Evolutionary conservation across 23 tunicate species (phyloP), one percentile per base, ranked within the genome.

Genomic region (Oikopleura albicans): DNA sequence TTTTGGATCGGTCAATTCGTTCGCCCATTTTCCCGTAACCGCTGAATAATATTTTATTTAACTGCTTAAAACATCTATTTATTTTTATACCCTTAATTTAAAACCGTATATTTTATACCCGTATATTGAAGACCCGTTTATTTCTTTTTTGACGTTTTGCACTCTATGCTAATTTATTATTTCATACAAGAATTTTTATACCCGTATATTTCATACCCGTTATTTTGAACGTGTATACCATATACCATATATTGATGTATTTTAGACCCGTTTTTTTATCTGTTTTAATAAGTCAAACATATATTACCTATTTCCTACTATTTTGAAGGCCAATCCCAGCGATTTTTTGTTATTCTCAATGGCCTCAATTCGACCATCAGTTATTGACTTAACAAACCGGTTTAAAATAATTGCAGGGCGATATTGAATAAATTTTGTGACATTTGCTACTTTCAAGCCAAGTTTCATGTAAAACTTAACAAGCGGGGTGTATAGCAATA

Each of bases 21-120:
- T 71, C 79, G 4, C 79, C 79, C 79, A 71, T 71, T 37, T 71
- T 71, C 31, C 79, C 79, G 31, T 71, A 71, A 2, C 79, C 79
- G 37, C 36, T 49, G 8, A 49, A 8, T 49, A 8, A 22, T 8
- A 49, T 22, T 8, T 49, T 8, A 49, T 49, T 49, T 8, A 49
- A 8, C 22, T 8, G n/a, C n/a, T n/a, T n/a, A n/a, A n/a, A n/a
- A n/a, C n/a, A n/a, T n/a, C n/a, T n/a, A n/a, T n/a, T n/a, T n/a
- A n/a, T n/a, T n/a, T n/a, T n/a, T n/a, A n/a, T n/a, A n/a, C n/a
- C n/a, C n/a, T 22, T 8, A 49, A 8, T 49, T 49, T 8, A 49
- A 49, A 22, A 49, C 59, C 16, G 59, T n/a, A n/a, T n/a, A n/a
- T n/a, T n/a, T n/a, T n/a, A n/a, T n/a, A n/a, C n/a, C n/a, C n/a